phyloP scores from a whole-genome alignment of 2,113 vertebrate species.

The Calypte anna region DNA sequence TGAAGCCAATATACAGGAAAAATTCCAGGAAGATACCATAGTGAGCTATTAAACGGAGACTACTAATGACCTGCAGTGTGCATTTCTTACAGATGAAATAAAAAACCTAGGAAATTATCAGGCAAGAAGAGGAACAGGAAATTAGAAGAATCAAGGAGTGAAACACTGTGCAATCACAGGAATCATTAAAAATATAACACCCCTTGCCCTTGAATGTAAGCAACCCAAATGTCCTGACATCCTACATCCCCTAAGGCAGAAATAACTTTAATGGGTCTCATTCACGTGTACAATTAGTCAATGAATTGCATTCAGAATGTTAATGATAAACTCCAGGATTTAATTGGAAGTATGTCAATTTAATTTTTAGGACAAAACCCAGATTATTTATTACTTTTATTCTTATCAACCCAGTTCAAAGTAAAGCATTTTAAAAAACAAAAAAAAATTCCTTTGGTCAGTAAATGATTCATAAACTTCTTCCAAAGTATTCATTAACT shows the following conservation, averaged over 20 bases:
- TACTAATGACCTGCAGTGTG: not conserved
- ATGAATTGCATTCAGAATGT: not conserved
- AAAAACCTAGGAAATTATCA: not conserved
- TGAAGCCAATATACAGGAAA: not conserved
- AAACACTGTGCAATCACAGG: not conserved
- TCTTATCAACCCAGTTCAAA: not conserved
- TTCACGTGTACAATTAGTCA: not conserved
- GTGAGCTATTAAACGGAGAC: not conserved
- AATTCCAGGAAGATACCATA: not conserved
- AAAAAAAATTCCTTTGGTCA: not conserved
- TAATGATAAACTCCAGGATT: not conserved
- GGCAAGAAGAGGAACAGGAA: not conserved
- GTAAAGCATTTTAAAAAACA: not conserved
- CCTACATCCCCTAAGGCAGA: not conserved
- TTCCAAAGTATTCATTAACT: too few species aligned
- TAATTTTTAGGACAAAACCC: not conserved
- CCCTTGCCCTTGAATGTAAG: not conserved
- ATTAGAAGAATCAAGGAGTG: not conserved
- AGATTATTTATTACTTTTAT: not conserved
- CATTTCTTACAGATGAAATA: not conserved
- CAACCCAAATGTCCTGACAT: not conserved
- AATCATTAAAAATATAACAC: not conserved
- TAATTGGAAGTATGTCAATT: not conserved
- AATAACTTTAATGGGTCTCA: not conserved
- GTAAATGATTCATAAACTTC: not conserved